A percentile compares a stretch with the other conserved stretches of the same genome.
These are phyloP conservation scores for Arctocebus calabarensis DNA, from an alignment of 2,797 vertebrate species.

Conservation along the genomic window DNA sequence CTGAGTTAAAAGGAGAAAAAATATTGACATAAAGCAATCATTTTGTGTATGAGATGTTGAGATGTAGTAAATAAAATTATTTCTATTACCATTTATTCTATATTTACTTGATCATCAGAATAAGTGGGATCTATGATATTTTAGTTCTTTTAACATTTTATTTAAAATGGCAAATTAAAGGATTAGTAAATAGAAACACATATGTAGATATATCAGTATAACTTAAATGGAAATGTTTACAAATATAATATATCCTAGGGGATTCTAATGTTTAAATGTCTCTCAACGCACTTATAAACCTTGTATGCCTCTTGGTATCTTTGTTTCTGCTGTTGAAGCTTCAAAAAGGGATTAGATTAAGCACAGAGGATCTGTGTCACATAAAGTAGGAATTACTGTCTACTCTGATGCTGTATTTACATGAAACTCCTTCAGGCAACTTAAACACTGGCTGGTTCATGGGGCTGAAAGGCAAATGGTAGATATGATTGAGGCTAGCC, in stretches of 20 bases:
- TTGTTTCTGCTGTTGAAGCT: constrained; percentile 36
- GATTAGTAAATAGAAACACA: constrained; percentile 52
- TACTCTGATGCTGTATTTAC: not conserved
- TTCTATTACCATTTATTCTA: constrained; percentile 61
- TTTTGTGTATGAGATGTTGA: constrained; percentile 1
- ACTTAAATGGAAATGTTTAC: constrained; percentile 74
- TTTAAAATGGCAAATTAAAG: constrained; percentile 69
- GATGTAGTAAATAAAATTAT: not conserved
- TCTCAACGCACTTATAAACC: constrained; percentile 60
- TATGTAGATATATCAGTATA: not conserved
- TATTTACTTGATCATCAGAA: constrained; percentile 39
- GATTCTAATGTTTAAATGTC: constrained; percentile 57
- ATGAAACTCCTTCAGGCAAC: not conserved
- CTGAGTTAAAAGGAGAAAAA: not conserved
- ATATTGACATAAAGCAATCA: not conserved
- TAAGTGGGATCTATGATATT: constrained; percentile 65
- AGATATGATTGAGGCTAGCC: not conserved
- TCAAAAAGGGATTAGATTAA: constrained; percentile 57
- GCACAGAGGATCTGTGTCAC: constrained; percentile 9
- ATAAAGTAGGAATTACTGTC: not conserved
- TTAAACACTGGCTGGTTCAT: not conserved
- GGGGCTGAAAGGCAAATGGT: constrained; percentile 53
- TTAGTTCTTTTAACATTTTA: constrained; percentile 74
- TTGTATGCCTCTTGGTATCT: constrained; percentile 30
- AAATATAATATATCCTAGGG: constrained; percentile 71